Conservation (phyloP, 2,797 vertebrate genomes). For the Alectoris magna region DNA sequence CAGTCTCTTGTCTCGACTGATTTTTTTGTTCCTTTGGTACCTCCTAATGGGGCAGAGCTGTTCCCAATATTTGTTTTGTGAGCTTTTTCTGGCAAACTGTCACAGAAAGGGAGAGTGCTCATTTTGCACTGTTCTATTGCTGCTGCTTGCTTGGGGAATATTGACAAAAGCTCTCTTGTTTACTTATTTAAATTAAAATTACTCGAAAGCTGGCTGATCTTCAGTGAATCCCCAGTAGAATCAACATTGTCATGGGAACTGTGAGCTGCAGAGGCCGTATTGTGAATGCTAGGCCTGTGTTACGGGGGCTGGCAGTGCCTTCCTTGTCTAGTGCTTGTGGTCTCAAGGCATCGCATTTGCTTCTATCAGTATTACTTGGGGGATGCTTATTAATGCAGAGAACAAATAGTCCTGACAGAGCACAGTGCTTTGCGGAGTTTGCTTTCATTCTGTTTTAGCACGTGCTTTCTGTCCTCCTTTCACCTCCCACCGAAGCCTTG, state of each 20-base stretch:
- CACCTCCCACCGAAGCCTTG: background rate
- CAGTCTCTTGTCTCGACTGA: background rate
- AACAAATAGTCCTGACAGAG: background rate
- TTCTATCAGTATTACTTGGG: background rate
- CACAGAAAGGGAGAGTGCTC: background rate
- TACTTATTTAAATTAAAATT: constrained; percentile 28
- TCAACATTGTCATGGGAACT: background rate
- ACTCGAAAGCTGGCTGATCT: constrained; percentile 17
- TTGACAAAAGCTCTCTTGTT: constrained; percentile 41
- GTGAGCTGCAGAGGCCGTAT: background rate
- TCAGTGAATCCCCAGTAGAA: background rate
- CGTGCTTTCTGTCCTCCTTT: background rate
- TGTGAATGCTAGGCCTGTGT: background rate
- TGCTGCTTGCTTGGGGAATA: constrained; percentile 30
- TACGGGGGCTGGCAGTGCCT: background rate
- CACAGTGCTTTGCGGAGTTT: background rate
- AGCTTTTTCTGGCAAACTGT: background rate
- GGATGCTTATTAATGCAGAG: background rate
- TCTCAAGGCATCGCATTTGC: background rate
- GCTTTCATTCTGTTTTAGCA: background rate
- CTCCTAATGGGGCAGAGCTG: background rate
- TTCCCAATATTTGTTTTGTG: background rate
- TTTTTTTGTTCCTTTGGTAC: background rate
- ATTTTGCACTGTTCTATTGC: background rate
- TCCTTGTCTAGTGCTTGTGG: background rate